Evolutionary conservation across 2,113 vertebrate species (phyloP).

Genomic region (Campylomormyrus tamandua): DNA sequence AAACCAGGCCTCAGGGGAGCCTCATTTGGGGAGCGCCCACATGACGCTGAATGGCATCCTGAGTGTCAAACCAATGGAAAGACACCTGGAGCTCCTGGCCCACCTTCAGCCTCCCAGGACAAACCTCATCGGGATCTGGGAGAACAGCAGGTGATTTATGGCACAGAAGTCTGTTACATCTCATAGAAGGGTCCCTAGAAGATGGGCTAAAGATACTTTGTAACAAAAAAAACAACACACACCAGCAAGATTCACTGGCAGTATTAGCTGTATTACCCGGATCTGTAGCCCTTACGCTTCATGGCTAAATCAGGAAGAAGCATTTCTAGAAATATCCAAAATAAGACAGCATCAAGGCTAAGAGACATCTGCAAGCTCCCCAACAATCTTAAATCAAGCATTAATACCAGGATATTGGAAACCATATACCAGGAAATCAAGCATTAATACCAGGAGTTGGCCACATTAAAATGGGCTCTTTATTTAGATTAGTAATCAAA

Average conservation of each 20-base stretch:
- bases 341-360: neutral
- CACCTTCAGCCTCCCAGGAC: neutral
- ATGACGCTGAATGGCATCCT: neutral
- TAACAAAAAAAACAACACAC: neutral
- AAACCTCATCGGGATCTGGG: neutral
- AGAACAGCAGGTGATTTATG: neutral
- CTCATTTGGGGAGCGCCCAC: neutral
- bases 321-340: neutral
- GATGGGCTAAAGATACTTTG: neutral
- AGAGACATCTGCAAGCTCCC: neutral
- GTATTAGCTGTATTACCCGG: neutral
- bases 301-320: neutral
- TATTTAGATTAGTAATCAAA: neutral
- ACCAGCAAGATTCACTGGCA: neutral
- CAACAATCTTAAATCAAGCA: slow-evolving; percentile 7
- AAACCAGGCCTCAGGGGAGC: neutral
- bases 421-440: no score
- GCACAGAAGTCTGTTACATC: neutral
- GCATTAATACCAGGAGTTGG: slow-evolving; percentile 4
- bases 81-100: neutral
- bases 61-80: neutral
- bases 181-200: neutral
- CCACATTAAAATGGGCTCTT: neutral
- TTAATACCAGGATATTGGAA: slow-evolving; percentile 4
- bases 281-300: neutral